A percentile compares a stretch with the other conserved stretches of the same genome.
phyloP scores from a whole-genome alignment of 2,888 invertebrate genomes.

The Oasisia sp. region DNA sequence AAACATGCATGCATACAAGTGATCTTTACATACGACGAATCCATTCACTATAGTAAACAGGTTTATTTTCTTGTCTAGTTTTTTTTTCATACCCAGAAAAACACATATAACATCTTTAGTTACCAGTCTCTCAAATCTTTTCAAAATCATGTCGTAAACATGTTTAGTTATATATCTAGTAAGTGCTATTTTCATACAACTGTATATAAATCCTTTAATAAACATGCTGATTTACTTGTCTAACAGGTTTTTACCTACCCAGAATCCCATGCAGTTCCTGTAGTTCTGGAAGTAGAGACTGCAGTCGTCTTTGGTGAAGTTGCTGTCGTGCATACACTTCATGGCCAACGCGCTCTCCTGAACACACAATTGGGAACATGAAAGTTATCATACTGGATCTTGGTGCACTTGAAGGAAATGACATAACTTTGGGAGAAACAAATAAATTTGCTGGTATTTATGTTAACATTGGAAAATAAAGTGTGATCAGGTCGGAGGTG shows the following conservation, averaged over 20 bases:
- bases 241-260: conserved; percentile 29
- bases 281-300: conserved; percentile 35
- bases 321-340: conserved; percentile 35
- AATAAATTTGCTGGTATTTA: background rate
- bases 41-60: no score
- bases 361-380: background rate
- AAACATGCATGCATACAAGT: background rate
- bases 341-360: conserved; percentile 36
- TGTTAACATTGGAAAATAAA: background rate
- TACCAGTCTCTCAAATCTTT: no score
- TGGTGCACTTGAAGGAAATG: background rate
- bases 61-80: no score
- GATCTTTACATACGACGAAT: background rate
- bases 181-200: background rate
- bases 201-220: background rate
- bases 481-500: no score
- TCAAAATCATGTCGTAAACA: background rate
- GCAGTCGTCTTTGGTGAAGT: conserved; percentile 34
- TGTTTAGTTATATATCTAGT: background rate
- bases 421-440: no score
- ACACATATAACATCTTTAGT: no score
- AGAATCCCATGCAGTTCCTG: conserved; percentile 36
- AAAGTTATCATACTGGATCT: no score
- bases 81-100: no score
- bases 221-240: background rate